phyloP scores from a whole-genome alignment of 2,113 vertebrate genomes.

The Nycticryphes semicollaris region DNA sequence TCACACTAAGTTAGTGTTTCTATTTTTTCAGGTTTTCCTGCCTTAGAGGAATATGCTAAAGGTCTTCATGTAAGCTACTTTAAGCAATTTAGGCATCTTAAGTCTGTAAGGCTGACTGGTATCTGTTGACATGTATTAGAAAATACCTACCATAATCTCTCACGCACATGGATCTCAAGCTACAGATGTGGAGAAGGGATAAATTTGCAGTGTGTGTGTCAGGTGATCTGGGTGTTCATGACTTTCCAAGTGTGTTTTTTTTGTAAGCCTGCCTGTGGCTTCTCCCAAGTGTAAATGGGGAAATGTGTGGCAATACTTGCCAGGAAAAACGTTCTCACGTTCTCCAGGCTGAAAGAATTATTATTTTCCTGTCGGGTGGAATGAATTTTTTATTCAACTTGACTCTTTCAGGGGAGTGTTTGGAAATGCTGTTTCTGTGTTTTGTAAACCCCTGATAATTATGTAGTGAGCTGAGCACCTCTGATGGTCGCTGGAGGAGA shows the following conservation, averaged over 20 bases:
- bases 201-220: background rate
- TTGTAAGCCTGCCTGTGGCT: background rate
- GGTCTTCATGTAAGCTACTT: slow-evolving; percentile 1
- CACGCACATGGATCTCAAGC: background rate
- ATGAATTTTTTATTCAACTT: background rate
- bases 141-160: background rate
- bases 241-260: background rate
- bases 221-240: background rate
- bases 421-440: background rate
- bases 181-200: background rate
- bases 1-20: background rate
- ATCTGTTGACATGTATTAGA: slow-evolving; percentile 20
- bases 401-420: background rate
- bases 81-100: background rate
- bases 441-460: background rate
- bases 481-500: background rate
- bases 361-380: background rate
- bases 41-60: background rate
- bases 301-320: background rate
- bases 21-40: background rate
- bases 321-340: slow-evolving; percentile 47
- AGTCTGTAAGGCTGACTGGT: background rate
- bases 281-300: background rate
- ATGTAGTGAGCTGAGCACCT: background rate
- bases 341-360: background rate